These are phyloP conservation scores for Cyclina sinensis DNA, from an alignment of 1,140 invertebrate genomes.

Conservation along the genomic window DNA sequence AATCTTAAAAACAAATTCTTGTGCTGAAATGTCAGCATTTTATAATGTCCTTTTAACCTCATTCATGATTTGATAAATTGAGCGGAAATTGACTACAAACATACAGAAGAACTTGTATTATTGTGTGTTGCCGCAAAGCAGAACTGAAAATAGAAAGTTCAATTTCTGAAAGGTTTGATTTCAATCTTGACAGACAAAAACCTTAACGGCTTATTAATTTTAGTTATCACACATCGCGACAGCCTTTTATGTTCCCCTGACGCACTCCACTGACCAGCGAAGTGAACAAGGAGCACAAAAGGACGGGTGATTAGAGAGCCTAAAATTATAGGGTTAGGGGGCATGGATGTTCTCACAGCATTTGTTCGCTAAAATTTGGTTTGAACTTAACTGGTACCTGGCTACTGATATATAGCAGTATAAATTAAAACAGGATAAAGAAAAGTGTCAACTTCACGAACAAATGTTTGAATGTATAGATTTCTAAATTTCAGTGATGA, in stretches of 20 bases:
- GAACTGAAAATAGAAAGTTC: conserved; percentile 6
- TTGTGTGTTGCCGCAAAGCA: background rate
- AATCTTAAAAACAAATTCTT: too few relatives aligned
- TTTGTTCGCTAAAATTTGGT: background rate
- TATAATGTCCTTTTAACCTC: too few relatives aligned
- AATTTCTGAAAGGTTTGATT: conserved; percentile 16
- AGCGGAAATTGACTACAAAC: background rate
- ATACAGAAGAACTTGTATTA: background rate
- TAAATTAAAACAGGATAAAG: background rate
- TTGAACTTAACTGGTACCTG: background rate
- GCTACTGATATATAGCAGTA: background rate
- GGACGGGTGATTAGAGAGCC: conserved; percentile 29
- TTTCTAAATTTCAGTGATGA: too few relatives aligned
- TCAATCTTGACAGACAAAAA: conserved; percentile 28
- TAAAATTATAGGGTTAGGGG: conserved; percentile 26
- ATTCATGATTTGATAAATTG: background rate
- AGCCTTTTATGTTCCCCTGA: background rate
- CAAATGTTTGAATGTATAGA: too few relatives aligned
- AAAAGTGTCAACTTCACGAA: too few relatives aligned
- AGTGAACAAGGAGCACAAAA: conserved; percentile 20
- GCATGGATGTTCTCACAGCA: background rate
- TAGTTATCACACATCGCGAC: background rate
- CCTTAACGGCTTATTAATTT: conserved; percentile 1
- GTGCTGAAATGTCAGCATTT: too few relatives aligned
- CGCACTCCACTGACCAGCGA: conserved; percentile 12